Percentiles rank a stretch among this genome's conserved stretches.
These are phyloP conservation scores for Candoia aspera DNA, from an alignment of 2,113 vertebrate species.

Conservation along the genomic window DNA sequence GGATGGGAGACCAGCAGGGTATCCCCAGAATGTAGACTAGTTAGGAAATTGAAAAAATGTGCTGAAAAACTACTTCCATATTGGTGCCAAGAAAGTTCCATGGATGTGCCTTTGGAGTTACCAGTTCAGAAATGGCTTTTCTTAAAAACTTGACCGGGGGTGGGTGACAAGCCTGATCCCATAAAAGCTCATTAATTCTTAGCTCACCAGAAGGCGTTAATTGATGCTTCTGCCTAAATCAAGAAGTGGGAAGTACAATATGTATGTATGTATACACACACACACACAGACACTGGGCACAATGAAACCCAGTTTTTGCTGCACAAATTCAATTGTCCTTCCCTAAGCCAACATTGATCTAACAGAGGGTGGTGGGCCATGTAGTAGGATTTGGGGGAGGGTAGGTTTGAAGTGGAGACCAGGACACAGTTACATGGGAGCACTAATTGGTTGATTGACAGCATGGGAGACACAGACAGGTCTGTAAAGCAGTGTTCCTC, in stretches of 20 bases:
- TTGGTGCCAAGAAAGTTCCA: no score
- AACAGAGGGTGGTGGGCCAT: background rate
- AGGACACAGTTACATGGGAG: no score
- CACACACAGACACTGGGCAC: no score
- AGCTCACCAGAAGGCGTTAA: background rate
- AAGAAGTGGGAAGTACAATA: background rate
- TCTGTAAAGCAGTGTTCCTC: no score
- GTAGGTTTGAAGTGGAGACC: background rate
- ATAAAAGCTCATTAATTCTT: background rate
- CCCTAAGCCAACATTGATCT: background rate
- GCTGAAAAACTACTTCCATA: background rate
- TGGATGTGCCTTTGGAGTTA: no score
- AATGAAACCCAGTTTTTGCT: background rate
- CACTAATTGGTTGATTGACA: no score
- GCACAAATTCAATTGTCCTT: background rate
- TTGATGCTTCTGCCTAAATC: background rate
- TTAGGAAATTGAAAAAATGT: background rate
- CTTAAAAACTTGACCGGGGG: no score
- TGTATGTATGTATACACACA: no score
- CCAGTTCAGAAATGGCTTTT: no score
- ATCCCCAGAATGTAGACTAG: background rate
- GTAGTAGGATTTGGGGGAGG: background rate
- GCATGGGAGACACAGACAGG: no score
- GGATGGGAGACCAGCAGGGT: background rate
- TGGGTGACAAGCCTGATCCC: no score